Base-by-base conservation (phyloP, 1,140 invertebrate genomes). In the Atta texana region DNA sequence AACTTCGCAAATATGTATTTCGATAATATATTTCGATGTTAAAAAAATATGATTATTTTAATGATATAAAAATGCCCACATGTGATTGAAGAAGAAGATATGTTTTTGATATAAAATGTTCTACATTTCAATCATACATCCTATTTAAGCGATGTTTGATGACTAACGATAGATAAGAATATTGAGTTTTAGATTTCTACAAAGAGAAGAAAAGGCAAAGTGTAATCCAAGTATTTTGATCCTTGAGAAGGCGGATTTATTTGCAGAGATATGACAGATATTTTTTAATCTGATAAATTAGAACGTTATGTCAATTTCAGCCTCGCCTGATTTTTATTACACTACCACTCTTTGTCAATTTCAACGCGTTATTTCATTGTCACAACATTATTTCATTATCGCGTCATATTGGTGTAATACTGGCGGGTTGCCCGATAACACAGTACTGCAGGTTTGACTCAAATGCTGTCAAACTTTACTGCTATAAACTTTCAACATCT, bases 261-360 rank as follows among this genome's bases (percentile, higher is more conserved):
- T 39, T 44, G 1, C 21, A 24, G 71, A 39, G n/a, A 31, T 34
- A 21, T 6, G 55, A 24, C 14, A 24, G 4, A 31, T 6, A 77
- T 31, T 49, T 18, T 24, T 49, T 49, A 14, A 44, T 18, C 59
- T 64, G 75, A 76, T 44, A 39, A 61, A 16, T 44, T n/a, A n/a
- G 24, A 64, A 5, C 3, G 16, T 14, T 63, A 5, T 31, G 16
- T 63, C 24, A 77, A 63, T 55, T 14, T 77, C 10, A 7, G 53
- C 14, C 14, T 76, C 0, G 39, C n/a, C 10, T 53, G 4, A 57
- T 39, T 81, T 69, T 71, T 81, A 81, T 81, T 44, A 81, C 63
- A 24, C 8, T 71, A 18, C 16, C 16, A 34, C 10, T 34, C 8
- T 55, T 53, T 12, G 8, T 69, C 8, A 39, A 80, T 80, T 69